phyloP scores from a whole-genome alignment of 2,113 vertebrate species.

The Anseranas semipalmata region DNA sequence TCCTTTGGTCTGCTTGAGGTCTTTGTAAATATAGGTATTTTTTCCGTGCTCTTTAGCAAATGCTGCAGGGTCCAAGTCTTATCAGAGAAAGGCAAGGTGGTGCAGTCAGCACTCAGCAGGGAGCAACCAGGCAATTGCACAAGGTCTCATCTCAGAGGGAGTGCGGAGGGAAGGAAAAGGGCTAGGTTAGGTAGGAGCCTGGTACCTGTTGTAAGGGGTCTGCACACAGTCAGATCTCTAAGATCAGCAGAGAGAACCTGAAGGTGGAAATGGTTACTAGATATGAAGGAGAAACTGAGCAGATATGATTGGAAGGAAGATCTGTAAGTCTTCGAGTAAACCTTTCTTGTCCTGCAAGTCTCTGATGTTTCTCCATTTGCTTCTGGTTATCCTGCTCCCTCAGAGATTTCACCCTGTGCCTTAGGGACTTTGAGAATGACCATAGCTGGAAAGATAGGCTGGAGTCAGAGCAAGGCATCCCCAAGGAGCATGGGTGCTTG shows the following conservation, averaged over 20 bases:
- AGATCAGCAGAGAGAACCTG: neutral
- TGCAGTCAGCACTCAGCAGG: neutral
- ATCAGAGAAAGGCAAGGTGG: neutral
- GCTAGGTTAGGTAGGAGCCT: neutral
- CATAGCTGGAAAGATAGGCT: neutral
- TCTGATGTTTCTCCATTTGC: neutral
- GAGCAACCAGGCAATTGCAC: neutral
- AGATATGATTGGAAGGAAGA: neutral
- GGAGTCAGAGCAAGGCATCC: neutral
- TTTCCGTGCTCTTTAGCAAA: neutral
- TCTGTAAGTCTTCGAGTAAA: neutral
- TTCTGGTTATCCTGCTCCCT: neutral
- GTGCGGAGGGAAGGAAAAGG: neutral
- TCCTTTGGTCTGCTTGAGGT: neutral
- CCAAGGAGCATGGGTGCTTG: neutral
- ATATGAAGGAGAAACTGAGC: neutral
- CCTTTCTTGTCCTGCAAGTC: neutral
- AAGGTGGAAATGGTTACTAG: neutral
- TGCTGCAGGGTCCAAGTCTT: neutral
- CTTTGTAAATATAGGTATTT: neutral
- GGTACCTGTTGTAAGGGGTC: neutral
- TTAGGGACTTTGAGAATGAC: neutral
- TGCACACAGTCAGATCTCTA: neutral
- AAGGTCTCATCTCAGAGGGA: neutral
- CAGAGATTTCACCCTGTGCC: neutral